Evolutionary conservation across 2,113 vertebrate genomes (phyloP).

Genomic region (Scophthalmus maximus): DNA sequence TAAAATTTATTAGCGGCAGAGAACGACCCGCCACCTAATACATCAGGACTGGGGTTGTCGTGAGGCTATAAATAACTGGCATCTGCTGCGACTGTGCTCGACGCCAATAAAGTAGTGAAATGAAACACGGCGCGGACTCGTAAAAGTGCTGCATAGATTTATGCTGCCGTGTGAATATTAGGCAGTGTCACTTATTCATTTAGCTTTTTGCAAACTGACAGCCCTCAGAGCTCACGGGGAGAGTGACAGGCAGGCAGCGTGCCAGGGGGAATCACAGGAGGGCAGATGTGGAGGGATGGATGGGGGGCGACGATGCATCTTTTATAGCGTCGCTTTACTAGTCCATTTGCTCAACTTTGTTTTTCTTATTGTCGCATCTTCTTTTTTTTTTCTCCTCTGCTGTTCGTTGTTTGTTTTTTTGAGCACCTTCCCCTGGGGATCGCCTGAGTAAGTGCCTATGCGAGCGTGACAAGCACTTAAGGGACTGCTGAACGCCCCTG

Average conservation of each 20-base stretch:
- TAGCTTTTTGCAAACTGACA: conserved; percentile 55
- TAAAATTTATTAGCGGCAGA: conserved; percentile 42
- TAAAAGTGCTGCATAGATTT: conserved; percentile 63
- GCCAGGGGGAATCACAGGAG: conserved; percentile 35
- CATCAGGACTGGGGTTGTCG: conserved; percentile 24
- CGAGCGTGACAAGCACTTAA: conserved; percentile 58
- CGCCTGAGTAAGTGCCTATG: conserved; percentile 49
- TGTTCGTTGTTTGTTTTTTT: conserved; percentile 46
- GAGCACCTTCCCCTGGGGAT: conserved; percentile 35
- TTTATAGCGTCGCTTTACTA: conserved; percentile 50
- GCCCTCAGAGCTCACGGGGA: conserved; percentile 37
- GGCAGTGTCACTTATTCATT: conserved; percentile 30
- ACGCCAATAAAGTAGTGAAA: conserved; percentile 56
- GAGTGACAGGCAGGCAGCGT: conserved; percentile 35
- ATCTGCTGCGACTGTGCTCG: conserved; percentile 35
- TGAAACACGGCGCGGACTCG: conserved; percentile 38
- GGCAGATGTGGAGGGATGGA: conserved; percentile 5
- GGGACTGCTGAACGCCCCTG: conserved; percentile 34
- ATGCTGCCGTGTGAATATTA: conserved; percentile 55
- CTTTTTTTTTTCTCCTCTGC: conserved; percentile 13
- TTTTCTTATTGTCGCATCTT: conserved; percentile 4
- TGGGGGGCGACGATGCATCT: conserved; percentile 34
- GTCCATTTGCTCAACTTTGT: conserved; percentile 55
- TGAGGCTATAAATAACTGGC: conserved; percentile 46
- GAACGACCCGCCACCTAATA: conserved; percentile 44